Base-by-base conservation (phyloP, 2,113 vertebrate genomes). In the Alethe diademata region DNA sequence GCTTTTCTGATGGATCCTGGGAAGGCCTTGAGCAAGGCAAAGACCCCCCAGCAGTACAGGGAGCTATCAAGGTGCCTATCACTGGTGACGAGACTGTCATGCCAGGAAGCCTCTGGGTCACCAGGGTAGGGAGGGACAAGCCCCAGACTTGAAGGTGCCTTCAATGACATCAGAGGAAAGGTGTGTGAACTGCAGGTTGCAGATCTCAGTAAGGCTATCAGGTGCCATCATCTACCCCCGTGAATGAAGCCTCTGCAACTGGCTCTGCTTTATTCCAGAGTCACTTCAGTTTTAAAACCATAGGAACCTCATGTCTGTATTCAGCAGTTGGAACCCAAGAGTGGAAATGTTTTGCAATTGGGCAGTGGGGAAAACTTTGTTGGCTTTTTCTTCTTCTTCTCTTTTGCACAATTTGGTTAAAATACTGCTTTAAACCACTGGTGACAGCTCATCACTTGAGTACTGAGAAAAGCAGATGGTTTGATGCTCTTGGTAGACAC, bases 331-430 rank as follows among this genome's bases (percentile, higher is more conserved):
- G 81, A 94, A 90, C 16, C 14, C n/a, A 81, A 57, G 48, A 81
- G 36, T 75, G 82, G 85, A 94, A 95, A 95, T 26, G 42, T 94
- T 94, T 90, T 91, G 87, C 81, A 87, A 38, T 31, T 81, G 43
- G 45, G 31, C 61, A 92, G 58, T 57, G 74, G 50, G 45, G 19
- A 57, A 91, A 83, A 71, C 22, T 86, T 70, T 19, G 36, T 60
- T 69, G 57, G 26, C 70, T 92, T 67, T 28, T 95, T 71, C 29
- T 78, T 38, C 53, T 93, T n/a, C 40, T 91, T 79, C 43, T 84
- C 9, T 78, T 93, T 83, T 94, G 48, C 40, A 84, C 24, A 91
- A 40, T 48, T 86, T 93, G 35, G 26, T 88, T 86, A 86, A 96
- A 95, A 88, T 87, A 62, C 72, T 89, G 60, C 69, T 86, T 13